phyloP scores from a whole-genome alignment of 2,797 vertebrate genomes.

The Allenopithecus nigroviridis region DNA sequence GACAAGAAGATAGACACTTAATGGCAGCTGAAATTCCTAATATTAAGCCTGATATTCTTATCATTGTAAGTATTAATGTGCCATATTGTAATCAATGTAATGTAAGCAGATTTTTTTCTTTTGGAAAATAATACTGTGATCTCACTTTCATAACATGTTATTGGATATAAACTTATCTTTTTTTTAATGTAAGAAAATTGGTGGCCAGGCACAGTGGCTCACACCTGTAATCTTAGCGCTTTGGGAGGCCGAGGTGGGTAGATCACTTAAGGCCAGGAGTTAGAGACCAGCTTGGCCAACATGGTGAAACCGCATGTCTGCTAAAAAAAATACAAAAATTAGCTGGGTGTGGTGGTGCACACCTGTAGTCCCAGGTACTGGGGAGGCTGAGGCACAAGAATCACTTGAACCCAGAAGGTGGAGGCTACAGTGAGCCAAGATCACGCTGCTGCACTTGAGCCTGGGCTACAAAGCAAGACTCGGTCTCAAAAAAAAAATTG shows the following conservation, averaged over 20 bases:
- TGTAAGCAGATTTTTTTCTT: background rate
- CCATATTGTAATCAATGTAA: background rate
- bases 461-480: background rate
- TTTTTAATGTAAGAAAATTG: background rate
- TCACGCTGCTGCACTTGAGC: background rate
- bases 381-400: background rate
- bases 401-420: background rate
- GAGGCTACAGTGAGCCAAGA: background rate
- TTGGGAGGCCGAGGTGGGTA: background rate
- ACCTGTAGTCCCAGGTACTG: background rate
- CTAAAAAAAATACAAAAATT: background rate
- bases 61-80: conserved; percentile 85
- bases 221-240: background rate
- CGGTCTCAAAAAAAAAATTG: background rate
- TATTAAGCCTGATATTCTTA: conserved; percentile 97
- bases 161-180: background rate
- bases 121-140: background rate
- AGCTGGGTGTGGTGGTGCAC: background rate
- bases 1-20: conserved; percentile 95
- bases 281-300: background rate
- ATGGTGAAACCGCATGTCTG: background rate
- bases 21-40: conserved; percentile 98
- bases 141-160: background rate
- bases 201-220: background rate
- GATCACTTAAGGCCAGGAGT: background rate